phyloP scores from a whole-genome alignment of 2,797 vertebrate genomes.

The Darevskia mixta region DNA sequence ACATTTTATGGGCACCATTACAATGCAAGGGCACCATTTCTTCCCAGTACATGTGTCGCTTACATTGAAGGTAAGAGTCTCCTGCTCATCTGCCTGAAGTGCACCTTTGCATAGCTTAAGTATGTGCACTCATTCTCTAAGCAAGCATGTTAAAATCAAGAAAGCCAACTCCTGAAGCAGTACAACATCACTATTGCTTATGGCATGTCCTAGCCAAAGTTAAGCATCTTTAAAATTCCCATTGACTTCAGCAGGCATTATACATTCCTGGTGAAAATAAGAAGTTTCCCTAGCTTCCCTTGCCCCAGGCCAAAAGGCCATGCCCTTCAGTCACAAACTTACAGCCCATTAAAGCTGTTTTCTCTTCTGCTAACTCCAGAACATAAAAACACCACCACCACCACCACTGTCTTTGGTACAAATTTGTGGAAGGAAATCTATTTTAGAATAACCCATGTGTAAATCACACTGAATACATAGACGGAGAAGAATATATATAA shows the following conservation, averaged over 20 bases:
- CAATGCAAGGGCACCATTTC: neutral
- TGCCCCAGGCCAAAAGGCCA: neutral
- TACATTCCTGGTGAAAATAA: neutral
- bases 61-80: neutral
- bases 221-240: neutral
- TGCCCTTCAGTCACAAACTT: neutral
- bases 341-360: neutral
- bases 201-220: neutral
- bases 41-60: neutral
- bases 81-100: neutral
- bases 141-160: neutral
- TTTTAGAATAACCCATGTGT: neutral
- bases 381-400: neutral
- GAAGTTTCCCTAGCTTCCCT: neutral
- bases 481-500: neutral
- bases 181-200: neutral
- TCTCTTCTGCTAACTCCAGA: neutral
- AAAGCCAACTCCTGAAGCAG: constrained; percentile 1
- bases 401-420: neutral
- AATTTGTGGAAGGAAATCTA: neutral
- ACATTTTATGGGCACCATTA: neutral
- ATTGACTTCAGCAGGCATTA: neutral
- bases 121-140: neutral
- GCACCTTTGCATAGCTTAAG: neutral
- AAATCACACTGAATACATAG: neutral